Percentiles rank a stretch among this genome's conserved stretches.
phyloP scores from a whole-genome alignment of 2,888 invertebrate genomes.

The Gari tellinella region DNA sequence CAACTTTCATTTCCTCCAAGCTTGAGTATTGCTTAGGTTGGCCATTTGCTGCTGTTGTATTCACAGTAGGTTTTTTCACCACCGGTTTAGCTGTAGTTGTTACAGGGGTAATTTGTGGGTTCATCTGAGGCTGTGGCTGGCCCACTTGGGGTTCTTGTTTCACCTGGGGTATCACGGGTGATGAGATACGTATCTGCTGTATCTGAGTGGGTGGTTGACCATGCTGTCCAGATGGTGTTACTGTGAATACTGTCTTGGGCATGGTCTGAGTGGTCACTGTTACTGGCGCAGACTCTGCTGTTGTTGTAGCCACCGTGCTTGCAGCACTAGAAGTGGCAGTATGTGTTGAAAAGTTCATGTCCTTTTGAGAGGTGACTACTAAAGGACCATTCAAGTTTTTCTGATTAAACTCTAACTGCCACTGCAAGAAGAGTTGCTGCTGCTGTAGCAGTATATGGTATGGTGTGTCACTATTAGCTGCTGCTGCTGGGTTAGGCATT shows the following conservation, averaged over 20 bases:
- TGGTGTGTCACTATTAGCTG: conserved; percentile 63
- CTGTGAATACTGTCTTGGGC: conserved; percentile 59
- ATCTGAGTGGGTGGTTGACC: conserved; percentile 46
- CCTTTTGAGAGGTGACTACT: conserved; percentile 63
- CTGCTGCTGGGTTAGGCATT: conserved; percentile 1
- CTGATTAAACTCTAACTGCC: conserved; percentile 92
- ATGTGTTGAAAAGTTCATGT: conserved; percentile 30
- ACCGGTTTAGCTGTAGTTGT: conserved; percentile 48
- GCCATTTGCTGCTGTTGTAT: conserved; percentile 78
- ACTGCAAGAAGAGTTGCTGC: conserved; percentile 95
- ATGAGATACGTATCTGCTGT: conserved; percentile 51
- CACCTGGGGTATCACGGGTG: conserved; percentile 45
- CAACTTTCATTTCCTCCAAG: conserved; percentile 98
- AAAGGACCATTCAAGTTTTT: conserved; percentile 85
- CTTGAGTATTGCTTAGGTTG: conserved; percentile 85
- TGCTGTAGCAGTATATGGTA: conserved; percentile 89
- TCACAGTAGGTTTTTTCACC: conserved; percentile 70
- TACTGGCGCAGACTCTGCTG: conserved; percentile 28
- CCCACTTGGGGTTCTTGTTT: conserved; percentile 54
- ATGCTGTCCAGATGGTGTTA: conserved; percentile 47
- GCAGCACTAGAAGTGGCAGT: conserved; percentile 19
- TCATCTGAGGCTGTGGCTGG: conserved; percentile 61
- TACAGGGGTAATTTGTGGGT: conserved; percentile 58
- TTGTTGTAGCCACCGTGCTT: conserved; percentile 26
- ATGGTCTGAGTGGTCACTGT: conserved; percentile 65